Base-by-base conservation (phyloP, 2,113 vertebrate species). In the Terrapene triunguis region DNA sequence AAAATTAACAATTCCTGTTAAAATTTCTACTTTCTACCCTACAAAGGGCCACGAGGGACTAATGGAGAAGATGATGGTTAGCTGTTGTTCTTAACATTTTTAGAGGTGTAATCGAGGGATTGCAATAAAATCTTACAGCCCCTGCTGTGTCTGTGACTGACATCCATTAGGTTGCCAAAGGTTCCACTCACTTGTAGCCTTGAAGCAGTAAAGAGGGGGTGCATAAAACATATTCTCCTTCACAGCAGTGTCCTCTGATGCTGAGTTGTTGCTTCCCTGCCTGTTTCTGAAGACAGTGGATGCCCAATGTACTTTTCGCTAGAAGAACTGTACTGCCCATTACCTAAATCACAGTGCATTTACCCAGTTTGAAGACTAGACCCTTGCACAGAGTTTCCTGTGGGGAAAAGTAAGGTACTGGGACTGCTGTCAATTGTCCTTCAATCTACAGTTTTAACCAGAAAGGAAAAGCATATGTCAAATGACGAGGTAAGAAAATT, bases 281-380 rank as follows among this genome's bases (percentile, higher is more conserved):
- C 91, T 90, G 80, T 94, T 96, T 96, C 82, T 12, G 42, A 85
- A 96, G 79, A 87, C 89, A 94, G 85, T 82, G 95, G 76, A 74
- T 47, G 72, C 87, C 87, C 78, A 42, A 87, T 93, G 74, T 79
- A 87, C 93, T 97, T 96, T 95, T 78, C 29, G 76, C 72, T 92
- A 82, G 76, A 95, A 92, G 53, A 95, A 90, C 57, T 82, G 21
- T 62, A 89, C 87, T 90, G 93, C 38, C 91, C 57, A 84, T 97
- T 97, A 95, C 91, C 95, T 90, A 97, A 97, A 97, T 96, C 84
- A 80, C 78, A 93, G 82, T 85, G 57, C 85, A 96, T 97, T 97
- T 96, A 95, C 51, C 78, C 84, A 87, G 53, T 97, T 92, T 96
- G 94, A 97, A 92, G 78, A 93, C 82, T 85, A 95, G 86, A 92